Conservation (phyloP, 2,113 vertebrate species). For the Mixornis gularis region DNA sequence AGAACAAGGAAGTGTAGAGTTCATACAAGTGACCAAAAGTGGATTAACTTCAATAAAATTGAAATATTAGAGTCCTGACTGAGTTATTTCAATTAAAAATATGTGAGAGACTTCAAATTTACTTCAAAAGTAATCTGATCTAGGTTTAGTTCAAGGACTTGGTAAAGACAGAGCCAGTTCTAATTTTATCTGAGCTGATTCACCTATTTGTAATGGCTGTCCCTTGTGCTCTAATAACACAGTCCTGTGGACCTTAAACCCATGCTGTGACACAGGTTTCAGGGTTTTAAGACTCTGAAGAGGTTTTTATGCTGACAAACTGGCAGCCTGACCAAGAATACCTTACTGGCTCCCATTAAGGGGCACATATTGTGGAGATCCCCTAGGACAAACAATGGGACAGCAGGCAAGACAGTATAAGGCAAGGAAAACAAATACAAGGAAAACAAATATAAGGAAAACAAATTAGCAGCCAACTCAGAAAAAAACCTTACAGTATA, state of each 20-base stretch:
- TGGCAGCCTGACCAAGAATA: not conserved
- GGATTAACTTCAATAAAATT: not conserved
- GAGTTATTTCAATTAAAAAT: not conserved
- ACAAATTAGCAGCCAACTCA: not conserved
- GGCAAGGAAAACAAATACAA: not conserved
- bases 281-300: not conserved
- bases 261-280: not conserved
- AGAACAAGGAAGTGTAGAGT: not conserved
- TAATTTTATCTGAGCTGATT: constrained; percentile 29
- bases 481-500: not conserved
- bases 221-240: not conserved
- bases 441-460: not conserved
- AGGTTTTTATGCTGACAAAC: not conserved
- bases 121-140: not conserved
- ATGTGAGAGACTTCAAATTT: not conserved
- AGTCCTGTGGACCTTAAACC: not conserved
- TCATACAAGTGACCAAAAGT: not conserved
- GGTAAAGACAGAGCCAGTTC: constrained; percentile 11
- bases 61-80: not conserved
- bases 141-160: constrained; percentile 54
- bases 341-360: not conserved
- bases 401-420: not conserved
- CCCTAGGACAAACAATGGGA: not conserved
- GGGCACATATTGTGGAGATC: not conserved
- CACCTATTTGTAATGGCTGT: not conserved